Conservation (phyloP, 2,888 invertebrate genomes). For the Perdita meconis region DNA sequence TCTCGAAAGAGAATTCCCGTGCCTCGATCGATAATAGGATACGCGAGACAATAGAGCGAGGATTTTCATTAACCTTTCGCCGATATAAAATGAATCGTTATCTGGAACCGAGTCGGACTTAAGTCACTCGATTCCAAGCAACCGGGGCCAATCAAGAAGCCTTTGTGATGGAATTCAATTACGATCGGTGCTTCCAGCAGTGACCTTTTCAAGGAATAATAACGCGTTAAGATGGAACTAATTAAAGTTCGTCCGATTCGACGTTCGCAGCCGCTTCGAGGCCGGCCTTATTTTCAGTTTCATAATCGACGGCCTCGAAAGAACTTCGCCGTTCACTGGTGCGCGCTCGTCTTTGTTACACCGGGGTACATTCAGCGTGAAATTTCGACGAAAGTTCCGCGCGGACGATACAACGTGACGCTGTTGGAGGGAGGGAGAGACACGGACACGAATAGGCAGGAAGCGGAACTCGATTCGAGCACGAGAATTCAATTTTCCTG, state of each 20-base stretch:
- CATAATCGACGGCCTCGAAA: not conserved
- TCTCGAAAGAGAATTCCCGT: not conserved
- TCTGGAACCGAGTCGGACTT: not conserved
- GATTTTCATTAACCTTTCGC: not conserved
- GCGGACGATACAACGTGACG: not conserved
- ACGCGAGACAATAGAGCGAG: not conserved
- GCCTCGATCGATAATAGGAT: not conserved
- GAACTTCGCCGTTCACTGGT: no score
- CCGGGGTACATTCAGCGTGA: not conserved
- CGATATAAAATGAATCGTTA: conserved; percentile 6
- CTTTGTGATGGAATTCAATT: conserved; percentile 25
- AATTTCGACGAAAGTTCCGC: not conserved
- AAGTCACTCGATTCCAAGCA: not conserved
- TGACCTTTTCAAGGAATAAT: conserved; percentile 24
- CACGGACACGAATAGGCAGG: not conserved
- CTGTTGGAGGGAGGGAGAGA: not conserved
- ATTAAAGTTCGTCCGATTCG: conserved; percentile 30
- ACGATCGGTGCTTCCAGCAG: conserved; percentile 12
- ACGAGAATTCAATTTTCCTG: not conserved
- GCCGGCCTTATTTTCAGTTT: conserved; percentile 6
- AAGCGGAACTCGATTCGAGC: not conserved
- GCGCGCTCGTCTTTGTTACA: not conserved
- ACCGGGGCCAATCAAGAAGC: conserved; percentile 4
- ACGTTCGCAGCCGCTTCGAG: not conserved
- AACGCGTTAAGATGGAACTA: conserved; percentile 17